A percentile compares a stretch with the other conserved stretches of the same genome.
phyloP scores from a whole-genome alignment of 2,113 vertebrate species.

The Raphicerus campestris region DNA sequence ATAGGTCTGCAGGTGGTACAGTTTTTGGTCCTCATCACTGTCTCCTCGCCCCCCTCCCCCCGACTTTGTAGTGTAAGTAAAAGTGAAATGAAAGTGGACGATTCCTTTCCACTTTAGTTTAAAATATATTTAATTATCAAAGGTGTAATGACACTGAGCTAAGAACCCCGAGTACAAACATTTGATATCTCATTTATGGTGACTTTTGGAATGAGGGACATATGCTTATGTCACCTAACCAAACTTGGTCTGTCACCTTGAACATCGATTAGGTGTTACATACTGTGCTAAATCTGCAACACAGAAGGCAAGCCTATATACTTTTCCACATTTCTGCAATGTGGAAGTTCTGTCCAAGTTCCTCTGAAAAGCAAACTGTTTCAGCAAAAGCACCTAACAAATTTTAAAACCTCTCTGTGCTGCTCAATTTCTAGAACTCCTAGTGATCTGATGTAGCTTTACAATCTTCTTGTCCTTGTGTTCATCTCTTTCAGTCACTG shows the following conservation, averaged over 20 bases:
- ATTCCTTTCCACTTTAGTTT: not conserved
- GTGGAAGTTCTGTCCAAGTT: not conserved
- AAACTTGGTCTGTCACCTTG: not conserved
- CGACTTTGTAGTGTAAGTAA: not conserved
- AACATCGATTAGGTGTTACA: not conserved
- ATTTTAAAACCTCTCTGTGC: not conserved
- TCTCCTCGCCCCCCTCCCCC: not conserved
- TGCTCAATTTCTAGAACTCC: not conserved
- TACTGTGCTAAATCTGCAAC: not conserved
- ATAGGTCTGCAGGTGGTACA: not conserved
- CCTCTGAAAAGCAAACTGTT: conserved; percentile 8
- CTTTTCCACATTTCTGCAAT: not conserved
- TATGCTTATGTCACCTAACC: not conserved
- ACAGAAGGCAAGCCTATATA: not conserved
- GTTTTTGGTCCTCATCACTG: not conserved
- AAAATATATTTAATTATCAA: not conserved
- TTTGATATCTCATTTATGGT: not conserved
- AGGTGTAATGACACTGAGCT: not conserved
- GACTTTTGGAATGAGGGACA: not conserved
- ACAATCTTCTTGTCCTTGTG: not conserved
- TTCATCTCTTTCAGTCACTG: not conserved
- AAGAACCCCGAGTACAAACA: not conserved
- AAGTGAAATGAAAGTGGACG: not conserved
- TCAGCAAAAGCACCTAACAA: not conserved
- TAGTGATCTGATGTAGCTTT: not conserved